A percentile compares a stretch with the other conserved stretches of the same genome.
Evolutionary conservation across 2,113 vertebrate genomes (phyloP).

Genomic region (Psilopsiagon aymara): DNA sequence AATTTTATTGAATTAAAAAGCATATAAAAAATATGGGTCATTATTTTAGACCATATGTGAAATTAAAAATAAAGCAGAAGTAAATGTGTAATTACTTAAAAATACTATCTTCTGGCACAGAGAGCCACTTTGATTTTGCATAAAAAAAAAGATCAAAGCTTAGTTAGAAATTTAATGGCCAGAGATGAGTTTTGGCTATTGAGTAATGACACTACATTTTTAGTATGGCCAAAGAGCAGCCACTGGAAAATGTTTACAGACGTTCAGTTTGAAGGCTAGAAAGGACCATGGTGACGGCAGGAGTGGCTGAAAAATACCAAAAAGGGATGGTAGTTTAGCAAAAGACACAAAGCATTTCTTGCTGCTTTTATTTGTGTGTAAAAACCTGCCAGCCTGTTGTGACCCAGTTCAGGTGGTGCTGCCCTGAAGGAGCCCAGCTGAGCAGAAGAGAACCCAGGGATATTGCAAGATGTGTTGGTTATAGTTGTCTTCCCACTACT

Average conservation of each 20-base stretch:
- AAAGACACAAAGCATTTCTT: not conserved
- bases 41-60: not conserved
- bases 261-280: not conserved
- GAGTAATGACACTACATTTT: not conserved
- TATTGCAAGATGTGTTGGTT: not conserved
- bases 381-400: not conserved
- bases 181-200: not conserved
- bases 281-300: not conserved
- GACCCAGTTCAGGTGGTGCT: not conserved
- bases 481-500: not conserved
- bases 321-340: not conserved
- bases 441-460: not conserved
- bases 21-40: conserved; percentile 42
- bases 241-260: not conserved
- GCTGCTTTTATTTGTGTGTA: not conserved
- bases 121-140: not conserved
- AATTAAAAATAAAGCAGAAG: not conserved
- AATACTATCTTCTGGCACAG: not conserved
- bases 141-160: not conserved
- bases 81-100: not conserved
- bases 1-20: conserved; percentile 44
- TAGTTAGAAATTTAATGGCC: not conserved
- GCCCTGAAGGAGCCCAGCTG: not conserved
- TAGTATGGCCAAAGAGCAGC: not conserved
- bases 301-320: not conserved